These are phyloP conservation scores for Ceratosolen solmsi DNA, from an alignment of 1,140 invertebrate species.

Conservation along the genomic window DNA sequence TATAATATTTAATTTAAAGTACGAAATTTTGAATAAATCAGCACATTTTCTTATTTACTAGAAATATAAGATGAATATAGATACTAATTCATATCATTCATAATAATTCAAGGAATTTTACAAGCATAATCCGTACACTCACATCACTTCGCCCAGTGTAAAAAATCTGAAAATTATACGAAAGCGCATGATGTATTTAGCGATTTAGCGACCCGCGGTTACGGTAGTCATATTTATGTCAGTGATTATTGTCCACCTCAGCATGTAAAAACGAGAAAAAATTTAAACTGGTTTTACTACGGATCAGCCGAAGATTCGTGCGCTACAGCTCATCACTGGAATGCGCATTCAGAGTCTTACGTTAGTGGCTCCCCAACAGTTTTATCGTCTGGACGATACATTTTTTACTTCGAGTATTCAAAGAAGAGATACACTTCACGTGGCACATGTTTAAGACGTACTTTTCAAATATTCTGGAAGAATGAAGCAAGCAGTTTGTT, in stretches of 20 bases:
- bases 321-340: background rate
- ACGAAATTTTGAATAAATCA: too few species aligned
- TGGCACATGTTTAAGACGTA: background rate
- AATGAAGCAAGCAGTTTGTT: background rate
- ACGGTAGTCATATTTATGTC: constrained; percentile 14
- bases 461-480: background rate
- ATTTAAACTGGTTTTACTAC: background rate
- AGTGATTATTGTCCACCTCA: background rate
- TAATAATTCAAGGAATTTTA: too few species aligned
- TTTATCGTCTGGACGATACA: constrained; percentile 1
- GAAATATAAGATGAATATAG: too few species aligned
- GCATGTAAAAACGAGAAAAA: background rate
- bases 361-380: background rate
- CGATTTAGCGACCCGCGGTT: background rate
- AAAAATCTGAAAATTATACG: too few species aligned
- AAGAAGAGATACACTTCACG: background rate
- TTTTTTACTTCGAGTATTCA: background rate
- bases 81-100: too few species aligned
- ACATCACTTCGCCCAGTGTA: too few species aligned
- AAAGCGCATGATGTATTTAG: too few species aligned
- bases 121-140: too few species aligned
- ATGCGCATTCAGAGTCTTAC: background rate
- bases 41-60: too few species aligned
- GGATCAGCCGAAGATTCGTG: background rate
- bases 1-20: too few species aligned